These are phyloP conservation scores for Perognathus longimembris DNA, from an alignment of 2,113 vertebrate species.

Conservation along the genomic window DNA sequence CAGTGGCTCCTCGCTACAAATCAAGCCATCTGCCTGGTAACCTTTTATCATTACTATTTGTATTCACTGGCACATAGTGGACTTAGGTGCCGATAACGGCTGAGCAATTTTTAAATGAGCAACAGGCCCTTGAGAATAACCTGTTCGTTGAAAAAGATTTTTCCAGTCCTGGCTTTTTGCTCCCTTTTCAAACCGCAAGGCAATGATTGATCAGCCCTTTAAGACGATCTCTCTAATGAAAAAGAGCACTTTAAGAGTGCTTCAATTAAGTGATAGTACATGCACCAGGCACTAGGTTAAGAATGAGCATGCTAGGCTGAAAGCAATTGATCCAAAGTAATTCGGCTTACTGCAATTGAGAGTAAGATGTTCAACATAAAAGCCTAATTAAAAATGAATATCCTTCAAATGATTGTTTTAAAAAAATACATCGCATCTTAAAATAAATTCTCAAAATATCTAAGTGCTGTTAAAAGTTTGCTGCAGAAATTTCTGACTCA, in stretches of 20 bases:
- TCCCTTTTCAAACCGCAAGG: neutral
- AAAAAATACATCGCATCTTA: neutral
- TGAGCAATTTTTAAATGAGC: neutral
- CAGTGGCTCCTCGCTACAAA: no score
- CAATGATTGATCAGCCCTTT: conserved; percentile 23
- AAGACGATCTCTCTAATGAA: conserved; percentile 61
- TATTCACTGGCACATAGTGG: neutral
- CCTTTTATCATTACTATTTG: neutral
- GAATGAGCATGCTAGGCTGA: conserved; percentile 4
- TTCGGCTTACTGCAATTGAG: neutral
- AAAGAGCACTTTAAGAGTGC: conserved; percentile 16
- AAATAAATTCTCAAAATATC: conserved; percentile 50
- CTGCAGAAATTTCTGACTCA: neutral
- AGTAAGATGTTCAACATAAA: neutral
- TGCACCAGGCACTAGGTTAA: neutral
- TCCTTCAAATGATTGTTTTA: neutral
- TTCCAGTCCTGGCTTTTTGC: neutral
- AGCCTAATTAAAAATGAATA: conserved; percentile 44
- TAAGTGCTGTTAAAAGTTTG: neutral
- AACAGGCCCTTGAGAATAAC: neutral
- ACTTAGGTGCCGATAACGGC: neutral
- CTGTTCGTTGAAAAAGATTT: neutral
- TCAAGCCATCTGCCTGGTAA: no score
- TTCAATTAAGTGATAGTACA: conserved; percentile 35
- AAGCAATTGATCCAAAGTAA: conserved; percentile 39